Evolutionary conservation across 2,888 invertebrate genomes (phyloP), one percentile per base, ranked within the genome.

Genomic region (Unio delphinus): DNA sequence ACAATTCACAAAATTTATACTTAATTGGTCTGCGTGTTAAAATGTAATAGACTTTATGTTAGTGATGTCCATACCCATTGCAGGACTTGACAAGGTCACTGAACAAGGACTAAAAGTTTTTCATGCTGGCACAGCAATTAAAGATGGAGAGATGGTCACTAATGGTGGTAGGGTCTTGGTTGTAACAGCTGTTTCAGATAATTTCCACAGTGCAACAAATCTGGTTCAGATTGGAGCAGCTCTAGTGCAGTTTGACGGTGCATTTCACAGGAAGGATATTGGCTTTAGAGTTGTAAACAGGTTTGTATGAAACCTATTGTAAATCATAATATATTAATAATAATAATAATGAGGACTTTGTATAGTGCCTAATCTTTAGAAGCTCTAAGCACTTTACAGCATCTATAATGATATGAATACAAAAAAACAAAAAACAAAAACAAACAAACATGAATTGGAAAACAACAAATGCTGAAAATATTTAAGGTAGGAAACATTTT

Each of bases 231-330:
- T 92, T 67, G 93, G 94, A 26, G 96, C 85, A 3, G 78, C 95
- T 28, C 91, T 92, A n/a, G 93, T 99, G 20, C 91, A 92, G 78
- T 99, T 98, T 91, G 94, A 95, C 23, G 97, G 96, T 0, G 94
- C 94, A 7, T 96, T 96, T 88, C 95, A 93, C 86, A 92, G 99
- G 74, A 94, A 92, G 82, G 99, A 99, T 87, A 99, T 99, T 87
- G 98, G 95, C 0, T 94, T 95, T 78, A 94, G 95, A 86, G 96
- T 95, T 56, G 94, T 96, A 78, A 93, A 94, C 83, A 94, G 95
- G 96, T 95, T 90, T 61, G 60, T 72, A 55, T 45, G 45, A 45
- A 45, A 45, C 23, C 45, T 59, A 45, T 45, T 45, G 45, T 45
- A 45, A 45, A 45, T 45, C 15, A 11, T 45, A 45, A 45, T 11